Evolutionary conservation across 2,113 vertebrate species (phyloP).

Genomic region (Glaucidium brasilianum): DNA sequence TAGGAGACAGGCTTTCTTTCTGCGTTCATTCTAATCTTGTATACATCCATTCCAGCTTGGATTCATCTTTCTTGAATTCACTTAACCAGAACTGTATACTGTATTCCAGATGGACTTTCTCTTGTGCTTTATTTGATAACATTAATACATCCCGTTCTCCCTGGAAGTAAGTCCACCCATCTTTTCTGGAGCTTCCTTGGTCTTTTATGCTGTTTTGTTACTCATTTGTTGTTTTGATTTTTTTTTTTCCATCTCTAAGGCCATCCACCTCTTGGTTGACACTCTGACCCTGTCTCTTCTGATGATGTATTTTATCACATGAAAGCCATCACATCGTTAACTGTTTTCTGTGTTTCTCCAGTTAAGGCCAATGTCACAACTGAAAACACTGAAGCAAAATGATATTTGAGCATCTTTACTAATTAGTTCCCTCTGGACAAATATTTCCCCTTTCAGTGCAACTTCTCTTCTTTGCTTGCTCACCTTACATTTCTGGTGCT

Average conservation of each 20-base stretch:
- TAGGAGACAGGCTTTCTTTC: neutral
- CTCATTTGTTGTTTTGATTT: neutral
- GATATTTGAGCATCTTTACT: neutral
- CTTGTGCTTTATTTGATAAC: neutral
- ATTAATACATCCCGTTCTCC: neutral
- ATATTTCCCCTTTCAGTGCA: neutral
- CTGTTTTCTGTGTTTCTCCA: neutral
- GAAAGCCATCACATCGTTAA: neutral
- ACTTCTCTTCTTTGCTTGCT: neutral
- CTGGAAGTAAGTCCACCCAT: neutral
- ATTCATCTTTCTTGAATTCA: neutral
- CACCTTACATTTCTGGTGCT: neutral
- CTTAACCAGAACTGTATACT: neutral
- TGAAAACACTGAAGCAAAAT: neutral
- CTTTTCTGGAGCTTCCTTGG: neutral
- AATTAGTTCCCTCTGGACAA: neutral
- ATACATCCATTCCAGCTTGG: neutral
- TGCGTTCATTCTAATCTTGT: neutral
- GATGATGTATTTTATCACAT: neutral
- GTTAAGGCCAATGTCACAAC: neutral
- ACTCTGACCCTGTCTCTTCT: neutral
- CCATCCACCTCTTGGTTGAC: neutral
- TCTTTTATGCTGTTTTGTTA: neutral
- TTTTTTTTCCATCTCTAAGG: neutral
- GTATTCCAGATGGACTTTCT: neutral